Conservation (phyloP, 1,140 invertebrate species). For the Oscheius sp. region DNA sequence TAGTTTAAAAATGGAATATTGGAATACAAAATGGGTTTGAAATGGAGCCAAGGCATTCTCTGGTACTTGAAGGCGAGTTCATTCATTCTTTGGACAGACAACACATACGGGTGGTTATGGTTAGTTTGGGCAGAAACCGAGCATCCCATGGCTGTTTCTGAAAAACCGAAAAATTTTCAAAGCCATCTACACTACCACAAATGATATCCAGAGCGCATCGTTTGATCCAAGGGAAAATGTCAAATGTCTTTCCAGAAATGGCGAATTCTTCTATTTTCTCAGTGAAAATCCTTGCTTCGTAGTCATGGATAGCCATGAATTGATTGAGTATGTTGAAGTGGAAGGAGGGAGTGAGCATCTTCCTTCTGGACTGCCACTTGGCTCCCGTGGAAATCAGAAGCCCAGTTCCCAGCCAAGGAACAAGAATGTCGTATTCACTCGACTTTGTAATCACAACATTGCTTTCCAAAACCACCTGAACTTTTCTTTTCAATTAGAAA, state of each 20-base stretch:
- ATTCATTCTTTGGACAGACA: slow-evolving; percentile 69
- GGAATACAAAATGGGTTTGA: slow-evolving; percentile 42
- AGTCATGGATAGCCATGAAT: slow-evolving; percentile 77
- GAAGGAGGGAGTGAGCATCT: slow-evolving; percentile 85
- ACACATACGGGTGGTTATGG: slow-evolving; percentile 38
- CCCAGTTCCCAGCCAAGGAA: slow-evolving; percentile 80
- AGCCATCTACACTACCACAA: slow-evolving; percentile 65
- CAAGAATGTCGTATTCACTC: slow-evolving; percentile 71
- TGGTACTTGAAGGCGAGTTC: slow-evolving; percentile 56
- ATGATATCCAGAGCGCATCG: slow-evolving; percentile 82
- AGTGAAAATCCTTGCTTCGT: slow-evolving; percentile 67
- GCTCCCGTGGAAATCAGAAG: slow-evolving; percentile 71
- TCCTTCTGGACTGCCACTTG: slow-evolving; percentile 77
- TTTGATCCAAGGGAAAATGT: slow-evolving; percentile 76
- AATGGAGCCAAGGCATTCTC: slow-evolving; percentile 50
- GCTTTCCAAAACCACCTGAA: slow-evolving; percentile 61
- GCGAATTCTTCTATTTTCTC: slow-evolving; percentile 65
- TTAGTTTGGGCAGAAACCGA: slow-evolving; percentile 70
- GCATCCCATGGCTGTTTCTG: slow-evolving; percentile 77
- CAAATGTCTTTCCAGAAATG: slow-evolving; percentile 69
- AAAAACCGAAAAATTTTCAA: slow-evolving; percentile 8
- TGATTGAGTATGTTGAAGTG: slow-evolving; percentile 82
- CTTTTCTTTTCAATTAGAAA: background rate
- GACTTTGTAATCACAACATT: slow-evolving; percentile 77
- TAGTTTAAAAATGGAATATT: background rate